Evolutionary conservation across 2,888 invertebrate genomes (phyloP).

Genomic region (Drosophila antonietae): DNA sequence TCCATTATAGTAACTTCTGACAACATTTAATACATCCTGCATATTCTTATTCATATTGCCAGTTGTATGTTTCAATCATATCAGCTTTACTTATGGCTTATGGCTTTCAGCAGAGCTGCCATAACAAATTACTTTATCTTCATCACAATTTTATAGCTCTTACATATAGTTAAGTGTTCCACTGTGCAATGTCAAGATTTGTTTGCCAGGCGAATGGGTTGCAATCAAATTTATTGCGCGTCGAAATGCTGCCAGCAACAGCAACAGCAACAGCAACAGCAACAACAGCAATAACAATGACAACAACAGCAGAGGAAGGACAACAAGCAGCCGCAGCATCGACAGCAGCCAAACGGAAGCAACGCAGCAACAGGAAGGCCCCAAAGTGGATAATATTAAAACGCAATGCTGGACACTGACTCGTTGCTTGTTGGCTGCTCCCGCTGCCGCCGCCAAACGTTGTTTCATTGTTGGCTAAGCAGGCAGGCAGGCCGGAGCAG

Average conservation of each 20-base stretch:
- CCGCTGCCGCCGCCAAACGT: constrained; percentile 12
- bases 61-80: not conserved
- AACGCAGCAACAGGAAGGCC: constrained; percentile 68
- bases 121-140: not conserved
- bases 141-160: not conserved
- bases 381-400: constrained; percentile 72
- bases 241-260: constrained; percentile 51
- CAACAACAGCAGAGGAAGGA: constrained; percentile 8
- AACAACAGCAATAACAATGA: constrained; percentile 2
- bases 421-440: constrained; percentile 14
- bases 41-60: too few relatives aligned
- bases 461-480: constrained; percentile 33
- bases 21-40: too few relatives aligned
- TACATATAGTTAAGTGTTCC: not conserved
- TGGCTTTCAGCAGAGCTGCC: not conserved
- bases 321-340: constrained; percentile 37
- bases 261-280: constrained; percentile 15
- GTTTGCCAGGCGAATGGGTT: constrained; percentile 56
- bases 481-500: constrained; percentile 16
- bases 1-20: too few relatives aligned
- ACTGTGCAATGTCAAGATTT: constrained; percentile 48
- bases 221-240: constrained; percentile 71
- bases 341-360: constrained; percentile 44
- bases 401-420: constrained; percentile 18
- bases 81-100: not conserved